Evolutionary conservation across 2,797 vertebrate species (phyloP).

Genomic region (Oryzias dopingdopingensis): DNA sequence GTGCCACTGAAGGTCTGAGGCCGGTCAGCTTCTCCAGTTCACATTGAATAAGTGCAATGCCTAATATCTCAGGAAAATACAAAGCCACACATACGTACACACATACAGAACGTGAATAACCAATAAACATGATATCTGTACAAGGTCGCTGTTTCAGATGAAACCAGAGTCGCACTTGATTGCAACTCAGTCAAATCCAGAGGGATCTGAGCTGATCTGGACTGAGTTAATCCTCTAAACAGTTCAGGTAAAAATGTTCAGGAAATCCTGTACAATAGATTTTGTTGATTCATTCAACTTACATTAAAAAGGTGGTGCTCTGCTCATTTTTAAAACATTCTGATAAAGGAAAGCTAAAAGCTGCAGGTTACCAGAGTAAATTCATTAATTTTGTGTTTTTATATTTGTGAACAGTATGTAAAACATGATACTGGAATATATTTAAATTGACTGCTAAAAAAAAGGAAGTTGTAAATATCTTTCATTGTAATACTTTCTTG

Average conservation of each 20-base stretch:
- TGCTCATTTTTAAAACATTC: too few relatives aligned
- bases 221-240: slow-evolving; percentile 30
- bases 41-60: slow-evolving; percentile 71
- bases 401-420: too few relatives aligned
- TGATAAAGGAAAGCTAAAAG: too few relatives aligned
- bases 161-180: slow-evolving; percentile 46
- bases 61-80: slow-evolving; percentile 69
- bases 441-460: slow-evolving; percentile 2
- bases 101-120: slow-evolving; percentile 71
- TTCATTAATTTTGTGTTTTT: too few relatives aligned
- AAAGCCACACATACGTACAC: slow-evolving; percentile 65
- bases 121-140: slow-evolving; percentile 67
- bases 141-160: slow-evolving; percentile 56
- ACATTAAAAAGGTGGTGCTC: too few relatives aligned
- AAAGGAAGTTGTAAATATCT: not conserved
- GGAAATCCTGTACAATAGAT: slow-evolving; percentile 49
- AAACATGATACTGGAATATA: not conserved
- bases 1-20: slow-evolving; percentile 33
- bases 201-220: slow-evolving; percentile 29
- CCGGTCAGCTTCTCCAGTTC: slow-evolving; percentile 51
- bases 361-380: too few relatives aligned
- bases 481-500: not conserved
- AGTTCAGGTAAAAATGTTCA: slow-evolving; percentile 40
- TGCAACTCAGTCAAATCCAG: slow-evolving; percentile 40
- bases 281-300: slow-evolving; percentile 7